Percentiles rank a stretch among this genome's conserved stretches.
These are phyloP conservation scores for Onchidella celtica DNA, from an alignment of 2,888 invertebrate genomes.

Conservation along the genomic window DNA sequence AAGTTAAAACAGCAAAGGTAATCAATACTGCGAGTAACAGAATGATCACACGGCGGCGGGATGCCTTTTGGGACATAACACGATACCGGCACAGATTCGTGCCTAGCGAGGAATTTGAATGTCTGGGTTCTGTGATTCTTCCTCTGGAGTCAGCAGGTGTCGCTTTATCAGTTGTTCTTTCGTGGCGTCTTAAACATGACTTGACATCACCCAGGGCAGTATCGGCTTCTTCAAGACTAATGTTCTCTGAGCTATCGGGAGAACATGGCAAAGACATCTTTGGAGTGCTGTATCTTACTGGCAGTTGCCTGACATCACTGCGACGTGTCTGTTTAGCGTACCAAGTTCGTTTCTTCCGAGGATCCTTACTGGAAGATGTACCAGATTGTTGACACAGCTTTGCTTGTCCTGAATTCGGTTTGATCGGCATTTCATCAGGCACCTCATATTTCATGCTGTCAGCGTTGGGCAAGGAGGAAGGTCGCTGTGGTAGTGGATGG, in stretches of 20 bases:
- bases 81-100: conserved; percentile 12
- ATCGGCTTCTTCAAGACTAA: neutral
- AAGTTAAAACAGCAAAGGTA: conserved; percentile 93
- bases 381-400: neutral
- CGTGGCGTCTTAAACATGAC: too few species aligned
- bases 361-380: neutral
- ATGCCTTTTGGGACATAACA: conserved; percentile 78
- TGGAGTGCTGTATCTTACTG: neutral
- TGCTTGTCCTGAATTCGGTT: neutral
- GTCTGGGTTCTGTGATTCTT: neutral
- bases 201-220: neutral
- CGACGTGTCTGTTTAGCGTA: too few species aligned
- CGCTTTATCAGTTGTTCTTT: neutral
- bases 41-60: conserved; percentile 91
- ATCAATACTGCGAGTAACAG: conserved; percentile 93
- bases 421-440: neutral
- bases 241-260: neutral
- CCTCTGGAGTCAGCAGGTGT: neutral
- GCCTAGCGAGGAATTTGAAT: too few species aligned
- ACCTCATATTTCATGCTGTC: too few species aligned
- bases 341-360: neutral
- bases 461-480: too few species aligned
- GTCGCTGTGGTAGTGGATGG: too few species aligned
- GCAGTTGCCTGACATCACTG: neutral
- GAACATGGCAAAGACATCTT: neutral